Base-by-base conservation (phyloP, 1,140 invertebrate genomes). In the Drosophila kanapiae region DNA sequence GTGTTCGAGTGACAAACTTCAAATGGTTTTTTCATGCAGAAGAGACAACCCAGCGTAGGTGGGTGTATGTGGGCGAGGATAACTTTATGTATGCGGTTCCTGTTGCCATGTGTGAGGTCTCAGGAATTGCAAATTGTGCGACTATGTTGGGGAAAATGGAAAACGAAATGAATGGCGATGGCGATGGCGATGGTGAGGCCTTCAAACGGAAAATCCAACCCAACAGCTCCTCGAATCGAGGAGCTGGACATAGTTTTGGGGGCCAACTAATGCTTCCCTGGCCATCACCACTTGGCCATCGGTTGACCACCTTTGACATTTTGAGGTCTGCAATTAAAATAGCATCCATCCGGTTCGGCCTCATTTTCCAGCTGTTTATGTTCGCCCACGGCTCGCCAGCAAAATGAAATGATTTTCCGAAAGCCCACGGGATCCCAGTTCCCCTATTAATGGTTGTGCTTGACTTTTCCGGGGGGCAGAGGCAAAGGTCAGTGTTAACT, bases 1-100 rank as follows among this genome's bases (percentile, higher is more conserved):
- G 45, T 70, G 67, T 37, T 70, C 47, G 62, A 37, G 31, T 70
- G 67, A 42, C 40, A 59, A 72, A 72, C 53, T 49, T 59, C 40
- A 59, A 71, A 71, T 49, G 67, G 27, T 16, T 72, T 49, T 35
- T 47, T 31, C 67, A 49, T 49, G 69, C 69, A 71, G 69, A 71
- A 71, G 67, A 59, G 57, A 35, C 16, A 49, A 18, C 6, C 33
- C 7, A n/a, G 31, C 31, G 5, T 7, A 8, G 31, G 31, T 4
- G 31, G 5, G 33, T 31, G 56, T n/a, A 56, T 16, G 14, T 18
- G 42, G 42, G 13, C 37, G 35, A n/a, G 53, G 10, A 48, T 31
- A 64, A 31, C 16, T 51, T 38, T 65, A 35, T 51, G 35, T 16
- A 16, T 65, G 60, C 37, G 31, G 54, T 42, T 40, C 35, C 53